Conservation (phyloP, 2,797 vertebrate species). For the Semaprochilodus insignis region DNA sequence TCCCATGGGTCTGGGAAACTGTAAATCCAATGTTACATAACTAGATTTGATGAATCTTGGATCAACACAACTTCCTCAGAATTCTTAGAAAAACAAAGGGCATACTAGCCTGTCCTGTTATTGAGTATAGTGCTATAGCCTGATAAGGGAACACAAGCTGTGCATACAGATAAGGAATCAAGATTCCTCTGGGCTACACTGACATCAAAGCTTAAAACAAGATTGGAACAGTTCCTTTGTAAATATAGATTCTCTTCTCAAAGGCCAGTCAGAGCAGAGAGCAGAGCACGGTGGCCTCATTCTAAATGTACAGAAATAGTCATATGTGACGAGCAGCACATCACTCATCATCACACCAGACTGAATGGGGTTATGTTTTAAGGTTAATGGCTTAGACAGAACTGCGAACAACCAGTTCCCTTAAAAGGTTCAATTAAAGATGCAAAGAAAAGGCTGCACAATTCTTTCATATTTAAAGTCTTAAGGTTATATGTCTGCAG, state of each 20-base stretch:
- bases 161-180: not conserved
- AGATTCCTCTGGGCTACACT: not conserved
- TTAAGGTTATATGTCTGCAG: not conserved
- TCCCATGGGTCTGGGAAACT: not conserved
- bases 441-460: not conserved
- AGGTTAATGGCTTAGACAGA: constrained; percentile 42
- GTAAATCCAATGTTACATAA: not conserved
- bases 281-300: constrained; percentile 51
- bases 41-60: not conserved
- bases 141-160: not conserved
- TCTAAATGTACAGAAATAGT: constrained; percentile 59
- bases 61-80: not conserved
- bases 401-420: not conserved
- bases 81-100: too few relatives aligned
- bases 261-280: constrained; percentile 23
- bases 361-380: constrained; percentile 59
- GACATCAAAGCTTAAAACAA: not conserved
- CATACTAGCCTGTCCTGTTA: not conserved
- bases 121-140: not conserved
- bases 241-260: constrained; percentile 4
- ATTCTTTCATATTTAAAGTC: not conserved
- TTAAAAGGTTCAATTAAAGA: constrained; percentile 26
- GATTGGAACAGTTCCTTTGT: not conserved
- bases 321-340: constrained; percentile 45
- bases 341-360: constrained; percentile 51